Evolutionary conservation across 2,888 invertebrate genomes (phyloP), one percentile per base, ranked within the genome.

Genomic region (Aphidoletes aphidimyza): DNA sequence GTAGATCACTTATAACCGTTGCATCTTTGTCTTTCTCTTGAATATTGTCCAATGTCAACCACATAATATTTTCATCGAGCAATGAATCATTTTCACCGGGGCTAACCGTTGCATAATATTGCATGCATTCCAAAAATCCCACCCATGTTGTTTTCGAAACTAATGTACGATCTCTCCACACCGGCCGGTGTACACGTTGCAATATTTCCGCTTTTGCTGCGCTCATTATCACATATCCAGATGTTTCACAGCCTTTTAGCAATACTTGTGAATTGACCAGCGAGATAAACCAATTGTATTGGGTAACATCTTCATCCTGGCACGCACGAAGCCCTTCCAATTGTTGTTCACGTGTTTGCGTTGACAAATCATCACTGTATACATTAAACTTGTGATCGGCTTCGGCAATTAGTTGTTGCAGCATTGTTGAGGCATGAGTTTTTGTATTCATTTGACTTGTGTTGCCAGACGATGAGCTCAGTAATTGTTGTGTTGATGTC

Each of bases 101-200:
- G 89, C 95, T 95, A 83, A 99, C 98, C 11, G 99, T 99, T 17
- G 99, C 99, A 91, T 99, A 99, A 91, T 99, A 99, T 93, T 99
- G 99, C 97, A 99, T 98, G 90, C 98, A 98, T 88, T 97, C 96
- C 17, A 99, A 91, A 84, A 96, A 94, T 30, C 98, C 98, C 86
- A 96, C 94, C 98, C 99, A 99, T 0, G 98, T 97, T 0, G 96
- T 95, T 90, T 99, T 99, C 42, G 96, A 94, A n/a, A 97, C 95
- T 1, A 97, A 91, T 14, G 96, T 95, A 84, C 95, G 91, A 87
- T 96, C 94, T 85, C 94, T 93, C 97, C 97, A 97, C 0, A 96
- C 95, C 0, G 98, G 97, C 85, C 95, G 93, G 89, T 97, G 97
- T 59, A 95, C 92, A 85, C 96, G 92, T 89, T 98, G 98, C 0